A percentile compares a stretch with the other conserved stretches of the same genome.
Evolutionary conservation across 2,888 invertebrate genomes (phyloP).

Genomic region (Xestia xanthographa): DNA sequence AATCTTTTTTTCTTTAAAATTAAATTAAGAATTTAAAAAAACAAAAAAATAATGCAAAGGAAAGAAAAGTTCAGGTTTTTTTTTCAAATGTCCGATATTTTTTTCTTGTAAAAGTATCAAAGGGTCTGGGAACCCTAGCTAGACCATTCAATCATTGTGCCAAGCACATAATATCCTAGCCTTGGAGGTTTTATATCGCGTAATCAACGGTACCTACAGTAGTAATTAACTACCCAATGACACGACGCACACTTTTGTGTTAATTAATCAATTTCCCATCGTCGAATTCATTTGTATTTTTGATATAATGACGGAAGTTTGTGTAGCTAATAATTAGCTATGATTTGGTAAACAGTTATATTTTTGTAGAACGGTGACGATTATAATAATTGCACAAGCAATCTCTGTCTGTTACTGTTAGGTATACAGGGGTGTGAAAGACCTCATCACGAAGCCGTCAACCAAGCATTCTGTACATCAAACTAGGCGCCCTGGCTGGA

Average conservation of each 20-base stretch:
- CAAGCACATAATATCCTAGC: slow-evolving; percentile 58
- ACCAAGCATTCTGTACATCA: too few relatives aligned
- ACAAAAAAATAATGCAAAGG: neutral
- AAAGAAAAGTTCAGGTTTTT: neutral
- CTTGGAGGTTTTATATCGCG: slow-evolving; percentile 62
- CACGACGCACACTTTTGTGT: slow-evolving; percentile 23
- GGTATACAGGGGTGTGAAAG: too few relatives aligned
- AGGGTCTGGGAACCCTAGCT: neutral
- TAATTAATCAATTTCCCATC: slow-evolving; percentile 28
- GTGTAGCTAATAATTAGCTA: too few relatives aligned
- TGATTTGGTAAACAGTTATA: neutral
- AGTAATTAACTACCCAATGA: slow-evolving; percentile 56
- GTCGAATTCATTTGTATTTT: slow-evolving; percentile 11
- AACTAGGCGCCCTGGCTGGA: too few relatives aligned
- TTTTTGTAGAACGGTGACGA: neutral
- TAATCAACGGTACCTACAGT: slow-evolving; percentile 44
- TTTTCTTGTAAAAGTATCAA: neutral
- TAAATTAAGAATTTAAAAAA: neutral
- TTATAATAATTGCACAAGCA: neutral
- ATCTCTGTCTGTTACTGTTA: neutral
- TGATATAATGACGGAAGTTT: neutral
- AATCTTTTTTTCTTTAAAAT: neutral
- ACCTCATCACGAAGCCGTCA: too few relatives aligned
- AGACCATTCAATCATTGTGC: slow-evolving; percentile 65
- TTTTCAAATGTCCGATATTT: neutral